These are phyloP conservation scores for Dermochelys coriacea DNA, from an alignment of 2,797 vertebrate genomes.

Conservation along the genomic window DNA sequence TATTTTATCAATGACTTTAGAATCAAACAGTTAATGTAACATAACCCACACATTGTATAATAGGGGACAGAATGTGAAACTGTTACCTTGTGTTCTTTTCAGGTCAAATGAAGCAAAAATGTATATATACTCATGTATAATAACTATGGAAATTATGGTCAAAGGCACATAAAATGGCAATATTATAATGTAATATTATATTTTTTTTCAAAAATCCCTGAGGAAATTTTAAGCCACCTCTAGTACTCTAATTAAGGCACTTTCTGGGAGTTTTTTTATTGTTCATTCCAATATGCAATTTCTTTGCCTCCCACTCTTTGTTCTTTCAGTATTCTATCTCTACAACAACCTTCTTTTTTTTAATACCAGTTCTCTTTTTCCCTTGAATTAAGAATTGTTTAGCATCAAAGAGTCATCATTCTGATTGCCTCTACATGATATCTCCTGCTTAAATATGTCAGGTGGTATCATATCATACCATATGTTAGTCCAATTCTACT, in stretches of 20 bases:
- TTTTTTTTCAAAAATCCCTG: background rate
- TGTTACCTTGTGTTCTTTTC: background rate
- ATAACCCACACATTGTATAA: background rate
- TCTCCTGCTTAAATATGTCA: background rate
- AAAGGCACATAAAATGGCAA: background rate
- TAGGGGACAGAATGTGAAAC: background rate
- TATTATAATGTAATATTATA: background rate
- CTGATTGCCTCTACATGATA: background rate
- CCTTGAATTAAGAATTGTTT: background rate
- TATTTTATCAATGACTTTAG: background rate
- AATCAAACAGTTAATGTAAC: background rate
- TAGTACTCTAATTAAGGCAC: background rate
- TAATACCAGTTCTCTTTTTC: background rate
- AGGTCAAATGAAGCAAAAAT: background rate
- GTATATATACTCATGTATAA: background rate
- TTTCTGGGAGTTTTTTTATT: background rate
- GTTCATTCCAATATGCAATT: background rate
- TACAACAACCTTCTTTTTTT: background rate
- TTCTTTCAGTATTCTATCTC: background rate
- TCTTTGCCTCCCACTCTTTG: background rate
- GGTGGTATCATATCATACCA: background rate
- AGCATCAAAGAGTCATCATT: background rate
- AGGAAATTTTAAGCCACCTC: background rate
- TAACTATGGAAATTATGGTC: background rate
- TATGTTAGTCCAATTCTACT: background rate